Base-by-base conservation (phyloP, 2,888 invertebrate genomes). In the Lepeophtheirus nordmannii region DNA sequence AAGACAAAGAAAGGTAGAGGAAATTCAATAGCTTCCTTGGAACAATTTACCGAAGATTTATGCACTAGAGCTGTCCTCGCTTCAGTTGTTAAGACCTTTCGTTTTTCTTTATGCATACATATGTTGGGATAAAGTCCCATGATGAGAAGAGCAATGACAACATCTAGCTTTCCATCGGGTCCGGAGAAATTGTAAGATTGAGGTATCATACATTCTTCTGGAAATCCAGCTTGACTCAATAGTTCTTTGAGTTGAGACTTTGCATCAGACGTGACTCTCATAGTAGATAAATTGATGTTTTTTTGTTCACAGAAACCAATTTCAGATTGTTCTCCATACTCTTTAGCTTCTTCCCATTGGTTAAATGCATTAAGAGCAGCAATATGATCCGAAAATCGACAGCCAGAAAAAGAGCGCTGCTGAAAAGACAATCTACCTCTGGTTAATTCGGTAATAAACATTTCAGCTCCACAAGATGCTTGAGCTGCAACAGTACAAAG, bases 91-190 rank as follows among this genome's bases (percentile, higher is more conserved):
- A 94, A 78, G 0, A 97, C 89, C 79, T 93, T 93, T 68, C 97
- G 81, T 75, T 96, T 97, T 68, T 93, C 94, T 74, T 90, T 91
- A 75, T 94, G 91, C 73, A 83, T 85, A 73, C 94, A 94, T 2
- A 98, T 91, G 76, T 98, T 98, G 0, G 97, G 97, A 76, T 97
- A 97, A 0, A 94, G 80, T 0, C 96, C 97, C 80, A 89, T 83
- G 70, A 87, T 86, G 73, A 97, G 81, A 66, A 96, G 79, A 0
- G 88, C 87, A 69, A 88, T 83, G 0, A 92, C 84, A 67, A 87
- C 78, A 74, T 97, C 96, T 53, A 94, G 75, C 37, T 82, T 80
- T 0, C 85, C 82, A 75, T 93, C 91, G 0, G 86, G 82, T 0
- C 84, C 85, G 30, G 82, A 81, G 72, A 80, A 82, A 74, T 89